phyloP scores from a whole-genome alignment of 1,140 invertebrate species.

The Onthophagus taurus region DNA sequence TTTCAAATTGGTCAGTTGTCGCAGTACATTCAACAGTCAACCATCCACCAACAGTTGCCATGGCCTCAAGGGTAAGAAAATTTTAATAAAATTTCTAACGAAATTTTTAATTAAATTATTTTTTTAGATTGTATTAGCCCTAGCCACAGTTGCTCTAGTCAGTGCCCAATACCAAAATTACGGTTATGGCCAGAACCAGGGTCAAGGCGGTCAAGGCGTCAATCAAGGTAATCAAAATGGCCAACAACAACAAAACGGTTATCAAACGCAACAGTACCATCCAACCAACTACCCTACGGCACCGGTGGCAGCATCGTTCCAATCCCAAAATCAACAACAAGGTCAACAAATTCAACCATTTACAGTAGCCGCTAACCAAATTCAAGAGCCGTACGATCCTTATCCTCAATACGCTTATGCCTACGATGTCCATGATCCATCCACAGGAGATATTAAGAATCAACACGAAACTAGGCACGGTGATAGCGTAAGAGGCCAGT shows the following conservation, averaged over 20 bases:
- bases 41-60: too few relatives aligned
- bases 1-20: too few relatives aligned
- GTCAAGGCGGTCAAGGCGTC: neutral
- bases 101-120: too few relatives aligned
- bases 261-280: conserved; percentile 6
- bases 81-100: too few relatives aligned
- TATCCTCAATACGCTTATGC: conserved; percentile 10
- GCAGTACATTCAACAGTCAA: too few relatives aligned
- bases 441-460: conserved; percentile 15
- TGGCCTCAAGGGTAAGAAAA: too few relatives aligned
- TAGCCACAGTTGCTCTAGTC: conserved; percentile 7
- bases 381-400: conserved; percentile 7
- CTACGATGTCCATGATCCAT: conserved; percentile 11
- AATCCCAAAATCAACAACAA: neutral
- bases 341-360: too few relatives aligned
- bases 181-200: conserved; percentile 3
- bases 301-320: neutral
- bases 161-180: neutral
- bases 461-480: conserved; percentile 18
- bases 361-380: too few relatives aligned
- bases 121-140: conserved; percentile 6
- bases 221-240: conserved; percentile 1
- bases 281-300: neutral
- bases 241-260: conserved; percentile 8
- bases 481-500: conserved; percentile 17